Base-by-base conservation (phyloP, 2,888 invertebrate genomes). In the Lithosia quadra region DNA sequence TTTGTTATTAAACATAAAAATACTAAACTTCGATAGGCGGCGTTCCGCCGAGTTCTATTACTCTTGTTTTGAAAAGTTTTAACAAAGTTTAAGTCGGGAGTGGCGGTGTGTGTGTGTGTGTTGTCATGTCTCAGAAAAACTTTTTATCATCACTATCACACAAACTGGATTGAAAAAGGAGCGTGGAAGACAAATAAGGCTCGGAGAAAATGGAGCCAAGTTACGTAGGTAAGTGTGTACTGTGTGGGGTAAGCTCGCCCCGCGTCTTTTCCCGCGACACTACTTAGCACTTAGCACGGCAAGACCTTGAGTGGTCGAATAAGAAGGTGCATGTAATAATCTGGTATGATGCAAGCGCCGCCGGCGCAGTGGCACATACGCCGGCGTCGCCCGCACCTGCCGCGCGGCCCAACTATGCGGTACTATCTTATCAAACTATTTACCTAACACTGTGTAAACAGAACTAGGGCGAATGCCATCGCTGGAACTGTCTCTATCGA, bases 41-140 rank as follows among this genome's bases (percentile, higher is more conserved):
- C 72, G 60, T 69, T 63, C 67, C 60, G 69, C 64, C 65, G 60
- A 74, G 61, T 69, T 69, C 15, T 69, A 28, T 2, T 67, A 63
- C 15, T 72, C 70, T 84, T 85, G 84, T 86, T 87, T 87, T 84
- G 76, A 86, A 89, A 90, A 90, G 88, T 89, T 89, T 85, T 73
- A 70, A 78, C 73, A 77, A 89, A 89, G 87, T 89, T 89, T 39
- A 86, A 84, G 82, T 90, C 81, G 85, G 88, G 89, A 90, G 90
- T 90, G 89, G 28, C 28, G 28, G 79, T 85, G 86, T 81, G 84
- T 84, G 83, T 84, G 86, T 86, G 36, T 8, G 64, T 88, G 88
- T 89, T 92, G 93, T 90, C 89, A 94, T 94, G 94, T 92, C 87
- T 90, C 79, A 81, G 80, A 84, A 85, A 87, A 87, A 90, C 86